Conservation (phyloP, 2,113 vertebrate species). For the Otus sunia region DNA sequence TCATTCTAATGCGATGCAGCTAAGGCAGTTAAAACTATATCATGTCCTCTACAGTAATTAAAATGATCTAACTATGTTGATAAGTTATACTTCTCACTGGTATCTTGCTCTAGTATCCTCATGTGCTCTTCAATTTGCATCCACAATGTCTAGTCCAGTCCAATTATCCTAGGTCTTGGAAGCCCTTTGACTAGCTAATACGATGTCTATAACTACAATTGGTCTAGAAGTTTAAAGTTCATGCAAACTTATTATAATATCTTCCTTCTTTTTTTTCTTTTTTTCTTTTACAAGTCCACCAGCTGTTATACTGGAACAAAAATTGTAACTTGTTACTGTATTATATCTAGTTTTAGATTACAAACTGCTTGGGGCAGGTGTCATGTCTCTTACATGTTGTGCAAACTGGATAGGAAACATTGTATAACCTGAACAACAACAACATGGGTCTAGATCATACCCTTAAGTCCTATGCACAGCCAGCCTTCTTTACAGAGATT, state of each 20-base stretch:
- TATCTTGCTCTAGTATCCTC: not conserved
- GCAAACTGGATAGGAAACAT: not conserved
- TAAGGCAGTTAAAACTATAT: not conserved
- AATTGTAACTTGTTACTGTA: not conserved
- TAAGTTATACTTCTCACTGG: not conserved
- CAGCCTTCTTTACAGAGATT: not conserved
- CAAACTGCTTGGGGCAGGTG: constrained; percentile 11
- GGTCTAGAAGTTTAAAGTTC: not conserved
- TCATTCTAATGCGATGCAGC: not conserved
- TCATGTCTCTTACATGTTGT: not conserved
- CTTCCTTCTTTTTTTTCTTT: not conserved
- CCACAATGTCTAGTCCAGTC: not conserved
- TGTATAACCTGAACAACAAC: not conserved
- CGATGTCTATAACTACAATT: not conserved
- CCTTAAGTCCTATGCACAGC: not conserved
- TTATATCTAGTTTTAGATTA: constrained; percentile 9
- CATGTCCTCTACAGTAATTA: not conserved
- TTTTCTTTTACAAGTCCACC: not conserved
- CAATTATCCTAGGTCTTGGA: not conserved
- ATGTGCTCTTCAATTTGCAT: not conserved
- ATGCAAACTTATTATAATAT: not conserved
- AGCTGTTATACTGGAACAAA: not conserved
- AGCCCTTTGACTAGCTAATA: not conserved
- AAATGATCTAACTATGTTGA: not conserved
- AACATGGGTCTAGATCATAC: not conserved